A percentile compares a stretch with the other conserved stretches of the same genome.
These are phyloP conservation scores for Lasiurus cinereus DNA, from an alignment of 2,113 vertebrate genomes.

Conservation along the genomic window DNA sequence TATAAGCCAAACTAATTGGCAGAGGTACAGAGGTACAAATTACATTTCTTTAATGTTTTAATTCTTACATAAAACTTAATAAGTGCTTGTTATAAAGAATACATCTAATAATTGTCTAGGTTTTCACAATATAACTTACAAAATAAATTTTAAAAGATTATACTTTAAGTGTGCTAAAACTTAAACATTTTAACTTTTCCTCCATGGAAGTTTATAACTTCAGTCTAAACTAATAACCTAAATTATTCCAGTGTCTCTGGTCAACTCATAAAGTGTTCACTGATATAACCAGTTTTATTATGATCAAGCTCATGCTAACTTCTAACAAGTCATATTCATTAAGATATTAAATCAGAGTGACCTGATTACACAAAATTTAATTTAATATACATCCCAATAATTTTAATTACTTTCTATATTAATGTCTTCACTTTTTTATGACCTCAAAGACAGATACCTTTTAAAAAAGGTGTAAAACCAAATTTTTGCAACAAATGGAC, in stretches of 20 bases:
- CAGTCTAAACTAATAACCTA: background rate
- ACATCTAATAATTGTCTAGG: slow-evolving; percentile 46
- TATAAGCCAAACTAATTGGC: slow-evolving; percentile 43
- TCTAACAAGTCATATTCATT: slow-evolving; percentile 13
- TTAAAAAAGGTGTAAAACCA: background rate
- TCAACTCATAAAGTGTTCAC: background rate
- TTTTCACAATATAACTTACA: slow-evolving; percentile 27
- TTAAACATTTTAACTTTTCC: background rate
- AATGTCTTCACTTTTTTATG: slow-evolving; percentile 37
- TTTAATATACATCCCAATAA: slow-evolving; percentile 40
- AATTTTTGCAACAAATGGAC: background rate
- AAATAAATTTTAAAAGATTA: slow-evolving; percentile 12
- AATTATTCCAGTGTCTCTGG: slow-evolving; percentile 13
- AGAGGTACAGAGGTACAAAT: background rate
- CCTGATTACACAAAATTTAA: background rate
- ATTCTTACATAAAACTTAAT: slow-evolving; percentile 53
- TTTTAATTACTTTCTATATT: slow-evolving; percentile 46
- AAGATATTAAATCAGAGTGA: slow-evolving; percentile 1
- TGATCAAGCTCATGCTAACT: background rate
- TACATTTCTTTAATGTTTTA: slow-evolving; percentile 50
- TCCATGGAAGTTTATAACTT: background rate
- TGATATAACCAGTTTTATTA: slow-evolving; percentile 41
- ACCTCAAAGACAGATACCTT: background rate
- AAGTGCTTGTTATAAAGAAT: background rate
- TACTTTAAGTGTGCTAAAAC: background rate